These are phyloP conservation scores for Smutsia gigantea DNA, from an alignment of 2,797 vertebrate species.

Conservation along the genomic window DNA sequence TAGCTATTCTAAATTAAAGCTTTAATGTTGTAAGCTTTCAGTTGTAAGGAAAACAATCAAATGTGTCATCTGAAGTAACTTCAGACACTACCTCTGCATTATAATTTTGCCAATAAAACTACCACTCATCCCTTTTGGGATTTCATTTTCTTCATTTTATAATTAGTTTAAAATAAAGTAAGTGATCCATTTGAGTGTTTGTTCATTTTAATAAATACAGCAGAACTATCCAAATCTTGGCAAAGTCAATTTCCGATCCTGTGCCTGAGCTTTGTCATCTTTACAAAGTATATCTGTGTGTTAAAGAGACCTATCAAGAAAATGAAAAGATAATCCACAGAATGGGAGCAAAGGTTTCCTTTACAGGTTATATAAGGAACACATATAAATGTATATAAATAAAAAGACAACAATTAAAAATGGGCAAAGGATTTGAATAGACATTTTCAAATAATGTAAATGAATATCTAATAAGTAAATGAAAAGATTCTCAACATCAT, in stretches of 20 bases:
- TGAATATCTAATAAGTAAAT: neutral
- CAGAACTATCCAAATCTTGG: neutral
- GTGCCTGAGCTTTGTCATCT: neutral
- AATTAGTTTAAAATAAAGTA: constrained; percentile 39
- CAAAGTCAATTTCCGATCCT: neutral
- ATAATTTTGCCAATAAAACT: constrained; percentile 62
- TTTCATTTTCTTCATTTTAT: constrained; percentile 49
- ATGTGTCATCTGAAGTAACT: constrained; percentile 30
- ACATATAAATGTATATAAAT: neutral
- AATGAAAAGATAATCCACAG: neutral
- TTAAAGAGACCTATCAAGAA: neutral
- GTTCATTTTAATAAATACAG: constrained; percentile 18
- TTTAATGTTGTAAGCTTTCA: neutral
- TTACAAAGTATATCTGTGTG: neutral
- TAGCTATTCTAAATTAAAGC: constrained; percentile 63
- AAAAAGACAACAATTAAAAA: constrained; percentile 6
- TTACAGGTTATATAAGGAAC: neutral
- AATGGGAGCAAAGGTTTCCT: constrained; percentile 10
- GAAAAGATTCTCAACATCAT: constrained; percentile 27
- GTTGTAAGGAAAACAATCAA: constrained; percentile 30
- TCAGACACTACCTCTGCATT: neutral
- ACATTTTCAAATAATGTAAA: neutral
- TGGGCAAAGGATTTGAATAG: neutral
- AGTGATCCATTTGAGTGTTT: too few relatives aligned
- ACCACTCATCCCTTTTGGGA: neutral